Evolutionary conservation across 2,797 vertebrate species (phyloP).

Genomic region (Mormyrops boulengeri): DNA sequence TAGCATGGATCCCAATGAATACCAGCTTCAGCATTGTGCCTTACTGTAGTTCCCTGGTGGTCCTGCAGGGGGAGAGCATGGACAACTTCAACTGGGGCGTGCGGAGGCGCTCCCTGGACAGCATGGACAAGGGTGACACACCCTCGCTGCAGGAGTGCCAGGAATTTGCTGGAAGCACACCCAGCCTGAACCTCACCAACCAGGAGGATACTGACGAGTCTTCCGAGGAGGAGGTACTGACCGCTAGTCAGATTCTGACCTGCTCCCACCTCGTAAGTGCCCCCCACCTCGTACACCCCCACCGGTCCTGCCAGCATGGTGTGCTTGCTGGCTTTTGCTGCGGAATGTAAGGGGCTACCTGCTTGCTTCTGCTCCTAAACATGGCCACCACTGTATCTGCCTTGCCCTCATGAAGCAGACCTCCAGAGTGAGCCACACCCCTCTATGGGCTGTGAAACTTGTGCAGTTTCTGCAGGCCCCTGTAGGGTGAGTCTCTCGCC

Average conservation of each 20-base stretch:
- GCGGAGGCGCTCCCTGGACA: constrained; percentile 91
- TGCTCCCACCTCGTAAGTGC: constrained; percentile 81
- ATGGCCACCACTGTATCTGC: constrained; percentile 29
- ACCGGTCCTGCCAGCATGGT: constrained; percentile 54
- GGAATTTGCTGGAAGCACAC: constrained; percentile 82
- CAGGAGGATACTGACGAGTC: constrained; percentile 98
- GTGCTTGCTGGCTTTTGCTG: constrained; percentile 43
- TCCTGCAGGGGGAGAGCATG: constrained; percentile 91
- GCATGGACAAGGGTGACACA: constrained; percentile 96
- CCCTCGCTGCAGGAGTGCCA: constrained; percentile 93
- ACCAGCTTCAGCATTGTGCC: not conserved
- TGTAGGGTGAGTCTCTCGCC: not conserved
- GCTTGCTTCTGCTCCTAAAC: constrained; percentile 66
- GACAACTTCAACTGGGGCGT: constrained; percentile 99
- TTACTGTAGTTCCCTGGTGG: not conserved
- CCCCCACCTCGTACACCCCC: constrained; percentile 49
- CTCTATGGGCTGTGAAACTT: not conserved
- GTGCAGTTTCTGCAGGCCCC: not conserved
- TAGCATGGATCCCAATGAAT: not conserved
- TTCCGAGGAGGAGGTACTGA: constrained; percentile 96
- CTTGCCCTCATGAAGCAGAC: not conserved
- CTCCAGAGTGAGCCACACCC: not conserved
- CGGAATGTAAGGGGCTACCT: constrained; percentile 38
- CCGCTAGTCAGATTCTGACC: constrained; percentile 92
- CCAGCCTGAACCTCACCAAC: constrained; percentile 93